These are phyloP conservation scores for Nephrotoma guestfalica DNA, from an alignment of 2,888 invertebrate genomes.

Conservation along the genomic window DNA sequence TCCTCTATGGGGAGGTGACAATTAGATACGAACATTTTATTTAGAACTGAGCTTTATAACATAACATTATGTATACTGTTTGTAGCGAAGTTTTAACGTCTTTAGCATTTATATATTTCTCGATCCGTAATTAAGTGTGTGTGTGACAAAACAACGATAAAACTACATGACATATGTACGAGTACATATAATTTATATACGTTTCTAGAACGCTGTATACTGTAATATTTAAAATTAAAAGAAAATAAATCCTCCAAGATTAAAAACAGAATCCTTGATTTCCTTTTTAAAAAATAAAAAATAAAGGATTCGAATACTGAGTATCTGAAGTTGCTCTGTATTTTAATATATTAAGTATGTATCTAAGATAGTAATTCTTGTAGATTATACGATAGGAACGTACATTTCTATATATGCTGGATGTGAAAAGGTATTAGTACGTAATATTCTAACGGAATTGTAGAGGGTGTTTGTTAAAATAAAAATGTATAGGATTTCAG, in stretches of 20 bases:
- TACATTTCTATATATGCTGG: too few species aligned
- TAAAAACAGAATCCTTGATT: background rate
- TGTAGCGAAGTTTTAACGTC: background rate
- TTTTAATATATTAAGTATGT: background rate
- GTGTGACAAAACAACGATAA: background rate
- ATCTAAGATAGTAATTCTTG: background rate
- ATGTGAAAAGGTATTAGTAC: too few species aligned
- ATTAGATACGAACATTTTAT: background rate
- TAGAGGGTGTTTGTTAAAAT: too few species aligned
- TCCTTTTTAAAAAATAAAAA: background rate
- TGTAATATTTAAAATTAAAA: background rate
- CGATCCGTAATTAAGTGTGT: background rate
- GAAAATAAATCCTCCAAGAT: background rate
- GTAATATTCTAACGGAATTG: too few species aligned
- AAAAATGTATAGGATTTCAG: too few species aligned
- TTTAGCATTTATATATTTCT: background rate
- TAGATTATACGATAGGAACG: background rate
- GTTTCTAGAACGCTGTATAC: background rate
- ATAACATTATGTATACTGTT: too few species aligned
- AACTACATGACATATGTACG: background rate
- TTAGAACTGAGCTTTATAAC: background rate
- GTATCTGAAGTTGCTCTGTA: background rate
- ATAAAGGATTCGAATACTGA: background rate
- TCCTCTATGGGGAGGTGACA: background rate
- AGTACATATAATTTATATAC: background rate